Evolutionary conservation across 2,113 vertebrate species (phyloP), one percentile per base, ranked within the genome.

Genomic region (Turnix velox): DNA sequence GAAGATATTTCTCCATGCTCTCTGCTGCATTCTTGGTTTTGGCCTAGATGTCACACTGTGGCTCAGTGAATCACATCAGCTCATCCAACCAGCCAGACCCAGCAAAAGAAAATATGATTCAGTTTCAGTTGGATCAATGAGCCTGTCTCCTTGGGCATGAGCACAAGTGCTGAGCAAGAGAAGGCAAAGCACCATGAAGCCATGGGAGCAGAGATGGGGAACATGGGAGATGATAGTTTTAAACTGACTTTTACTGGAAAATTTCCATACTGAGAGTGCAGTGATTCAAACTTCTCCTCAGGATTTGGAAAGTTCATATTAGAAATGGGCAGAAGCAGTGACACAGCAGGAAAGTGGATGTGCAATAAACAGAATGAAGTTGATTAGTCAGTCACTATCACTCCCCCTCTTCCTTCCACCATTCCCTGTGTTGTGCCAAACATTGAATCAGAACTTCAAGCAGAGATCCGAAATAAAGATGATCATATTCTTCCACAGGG

Each of bases 351-450:
- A 59, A 73, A 24, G 15, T 24, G 27, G 27, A 86, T 49, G 15
- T 58, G 55, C 22, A 31, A 55, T 30, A 63, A 87, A 33, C 6
- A 69, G 40, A 83, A 65, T 12, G 35, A 13, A 7, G 35, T 30
- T 37, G 45, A 52, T 17, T 4, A 46, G 15, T 54, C 49, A 43
- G 48, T 40, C 51, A 15, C 49, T 49, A 20, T 17, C 45, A 25
- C 6, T 14, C 9, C 6, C 2, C 0, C 6, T 4, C 4, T 8
- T 42, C 30, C 37, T 81, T 23, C 30, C 30, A 22, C 35, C 22
- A n/a, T 66, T 35, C 35, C 27, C 33, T 18, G 35, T 49, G 18
- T 37, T 30, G 16, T 49, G 16, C 24, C 31, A 54, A 68, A 68
- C 20, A 46, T n/a, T 8, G 23, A 72, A 78, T 35, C 27, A 74